Evolutionary conservation across 2,797 vertebrate genomes (phyloP).

Genomic region (Scolopax bukidnonensis): DNA sequence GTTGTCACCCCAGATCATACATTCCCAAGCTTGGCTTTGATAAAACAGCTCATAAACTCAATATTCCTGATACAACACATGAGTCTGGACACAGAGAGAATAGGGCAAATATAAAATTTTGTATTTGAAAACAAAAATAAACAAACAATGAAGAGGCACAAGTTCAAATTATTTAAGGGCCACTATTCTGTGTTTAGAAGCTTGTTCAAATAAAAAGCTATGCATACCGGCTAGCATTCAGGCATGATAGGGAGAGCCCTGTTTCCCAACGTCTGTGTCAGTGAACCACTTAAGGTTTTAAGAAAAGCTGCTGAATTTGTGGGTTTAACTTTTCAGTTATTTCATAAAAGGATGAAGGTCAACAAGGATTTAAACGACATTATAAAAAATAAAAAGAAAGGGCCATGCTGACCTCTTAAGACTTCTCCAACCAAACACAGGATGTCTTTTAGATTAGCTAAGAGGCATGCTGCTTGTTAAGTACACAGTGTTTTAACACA

Average conservation of each 20-base stretch:
- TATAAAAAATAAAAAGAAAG: not conserved
- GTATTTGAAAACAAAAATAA: not conserved
- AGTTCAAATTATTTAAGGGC: not conserved
- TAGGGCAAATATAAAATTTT: not conserved
- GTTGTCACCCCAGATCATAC: not conserved
- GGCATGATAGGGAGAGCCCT: not conserved
- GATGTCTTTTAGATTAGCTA: constrained; percentile 14
- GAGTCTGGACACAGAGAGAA: not conserved
- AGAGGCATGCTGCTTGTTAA: not conserved
- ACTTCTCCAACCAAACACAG: not conserved
- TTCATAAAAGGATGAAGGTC: not conserved
- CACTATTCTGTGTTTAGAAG: not conserved
- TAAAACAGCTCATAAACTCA: not conserved
- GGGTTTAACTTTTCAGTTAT: constrained; percentile 4
- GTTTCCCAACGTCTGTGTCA: not conserved
- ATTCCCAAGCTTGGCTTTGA: not conserved
- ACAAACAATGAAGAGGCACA: not conserved
- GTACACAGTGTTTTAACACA: constrained; percentile 37
- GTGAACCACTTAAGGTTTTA: not conserved
- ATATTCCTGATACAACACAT: not conserved
- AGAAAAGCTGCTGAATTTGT: constrained; percentile 5
- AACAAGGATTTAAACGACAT: constrained; percentile 1
- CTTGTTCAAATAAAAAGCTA: not conserved
- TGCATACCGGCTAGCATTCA: not conserved
- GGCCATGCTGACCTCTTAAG: not conserved